These are phyloP conservation scores for Ganaspis sp. DNA, from an alignment of 1,140 invertebrate species.

Conservation along the genomic window DNA sequence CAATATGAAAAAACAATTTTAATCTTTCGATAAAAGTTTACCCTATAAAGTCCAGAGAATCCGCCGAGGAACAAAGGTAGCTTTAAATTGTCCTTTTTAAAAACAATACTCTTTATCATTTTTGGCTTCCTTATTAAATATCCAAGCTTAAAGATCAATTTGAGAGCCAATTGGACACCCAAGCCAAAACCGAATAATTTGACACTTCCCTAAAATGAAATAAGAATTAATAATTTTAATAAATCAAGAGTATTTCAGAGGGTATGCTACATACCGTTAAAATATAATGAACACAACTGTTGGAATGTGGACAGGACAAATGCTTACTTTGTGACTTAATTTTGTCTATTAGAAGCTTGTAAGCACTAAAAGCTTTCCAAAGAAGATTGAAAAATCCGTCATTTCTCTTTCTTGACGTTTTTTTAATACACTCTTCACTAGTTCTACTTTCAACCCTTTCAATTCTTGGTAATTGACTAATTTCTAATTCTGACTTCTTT, in stretches of 20 bases:
- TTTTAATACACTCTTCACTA: slow-evolving; percentile 44
- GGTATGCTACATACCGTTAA: slow-evolving; percentile 70
- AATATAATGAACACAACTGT: slow-evolving; percentile 79
- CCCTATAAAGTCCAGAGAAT: slow-evolving; percentile 81
- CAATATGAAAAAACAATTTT: too few species aligned
- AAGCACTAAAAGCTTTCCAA: slow-evolving; percentile 72
- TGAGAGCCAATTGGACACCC: slow-evolving; percentile 78
- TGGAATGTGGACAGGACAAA: slow-evolving; percentile 78
- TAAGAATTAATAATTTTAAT: slow-evolving; percentile 22
- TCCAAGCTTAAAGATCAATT: slow-evolving; percentile 76
- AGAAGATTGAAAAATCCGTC: slow-evolving; percentile 66
- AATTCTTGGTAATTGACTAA: background rate
- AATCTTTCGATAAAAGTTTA: slow-evolving; percentile 59
- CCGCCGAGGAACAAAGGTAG: slow-evolving; percentile 81
- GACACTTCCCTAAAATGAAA: slow-evolving; percentile 73
- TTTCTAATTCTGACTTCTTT: slow-evolving; percentile 29
- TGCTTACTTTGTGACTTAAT: slow-evolving; percentile 77
- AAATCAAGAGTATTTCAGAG: slow-evolving; percentile 19
- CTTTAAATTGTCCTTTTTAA: slow-evolving; percentile 78
- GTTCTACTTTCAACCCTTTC: slow-evolving; percentile 51
- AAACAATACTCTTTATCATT: slow-evolving; percentile 74
- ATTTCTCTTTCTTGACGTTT: slow-evolving; percentile 32
- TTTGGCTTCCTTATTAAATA: slow-evolving; percentile 75
- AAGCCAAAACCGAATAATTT: slow-evolving; percentile 80
- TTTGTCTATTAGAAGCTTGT: slow-evolving; percentile 72